Percentiles rank a stretch among this genome's conserved stretches.
phyloP scores from a whole-genome alignment of 2,113 vertebrate species.

The Synchiropus splendidus region DNA sequence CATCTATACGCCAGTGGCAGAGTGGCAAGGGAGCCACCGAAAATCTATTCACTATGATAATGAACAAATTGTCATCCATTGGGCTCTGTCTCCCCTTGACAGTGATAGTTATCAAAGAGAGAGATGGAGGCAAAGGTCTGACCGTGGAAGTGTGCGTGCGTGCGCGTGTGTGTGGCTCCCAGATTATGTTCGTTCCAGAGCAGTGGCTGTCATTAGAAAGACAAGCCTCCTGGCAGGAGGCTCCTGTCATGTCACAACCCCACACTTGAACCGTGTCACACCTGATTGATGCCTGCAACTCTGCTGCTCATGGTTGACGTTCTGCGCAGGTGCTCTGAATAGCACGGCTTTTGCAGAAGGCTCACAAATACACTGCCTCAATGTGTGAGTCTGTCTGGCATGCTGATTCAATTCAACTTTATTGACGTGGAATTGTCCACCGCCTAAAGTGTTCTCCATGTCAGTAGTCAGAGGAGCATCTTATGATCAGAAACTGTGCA shows the following conservation, averaged over 20 bases:
- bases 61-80: slow-evolving; percentile 72
- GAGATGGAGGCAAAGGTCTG: slow-evolving; percentile 45
- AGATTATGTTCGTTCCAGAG: slow-evolving; percentile 63
- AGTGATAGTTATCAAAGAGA: slow-evolving; percentile 73
- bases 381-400: slow-evolving; percentile 16
- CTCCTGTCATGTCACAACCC: slow-evolving; percentile 67
- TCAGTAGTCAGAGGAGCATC: no score
- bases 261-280: slow-evolving; percentile 68
- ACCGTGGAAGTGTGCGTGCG: slow-evolving; percentile 3
- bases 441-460: no score
- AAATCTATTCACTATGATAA: slow-evolving; percentile 72
- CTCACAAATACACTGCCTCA: no score
- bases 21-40: slow-evolving; percentile 65
- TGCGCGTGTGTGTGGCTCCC: slow-evolving; percentile 24
- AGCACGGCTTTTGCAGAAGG: slow-evolving; percentile 1
- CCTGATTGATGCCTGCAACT: slow-evolving; percentile 67
- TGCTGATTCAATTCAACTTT: no score
- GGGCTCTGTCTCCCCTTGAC: slow-evolving; percentile 65
- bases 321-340: background rate
- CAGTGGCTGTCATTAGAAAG: slow-evolving; percentile 77
- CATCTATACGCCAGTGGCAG: slow-evolving; percentile 69
- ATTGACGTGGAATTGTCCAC: no score
- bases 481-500: no score
- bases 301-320: background rate
- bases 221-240: slow-evolving; percentile 69